Conservation (phyloP, 2,797 vertebrate species). For the Pagetopsis macropterus region DNA sequence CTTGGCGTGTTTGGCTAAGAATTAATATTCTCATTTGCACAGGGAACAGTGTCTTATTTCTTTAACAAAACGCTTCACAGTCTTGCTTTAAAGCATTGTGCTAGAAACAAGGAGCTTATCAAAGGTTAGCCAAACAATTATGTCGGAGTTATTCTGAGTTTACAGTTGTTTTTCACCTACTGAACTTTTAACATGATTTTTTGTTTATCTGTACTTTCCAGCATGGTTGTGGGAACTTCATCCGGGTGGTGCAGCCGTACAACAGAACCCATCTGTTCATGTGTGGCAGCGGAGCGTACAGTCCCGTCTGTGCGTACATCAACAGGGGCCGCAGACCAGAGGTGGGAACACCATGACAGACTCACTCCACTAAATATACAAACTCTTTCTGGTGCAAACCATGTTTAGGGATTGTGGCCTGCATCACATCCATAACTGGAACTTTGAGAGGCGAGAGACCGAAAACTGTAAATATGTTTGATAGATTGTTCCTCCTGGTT, state of each 20-base stretch:
- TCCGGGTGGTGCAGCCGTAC: constrained; percentile 93
- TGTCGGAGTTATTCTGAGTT: neutral
- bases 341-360: constrained; percentile 75
- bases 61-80: neutral
- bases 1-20: neutral
- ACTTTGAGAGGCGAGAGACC: neutral
- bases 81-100: neutral
- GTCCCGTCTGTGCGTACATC: constrained; percentile 93
- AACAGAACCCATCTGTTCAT: constrained; percentile 96
- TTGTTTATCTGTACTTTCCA: constrained; percentile 62
- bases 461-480: neutral
- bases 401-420: neutral
- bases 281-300: constrained; percentile 96
- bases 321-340: constrained; percentile 95
- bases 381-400: constrained; percentile 16
- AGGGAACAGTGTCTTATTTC: neutral
- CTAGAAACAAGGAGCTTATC: neutral
- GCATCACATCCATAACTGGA: neutral
- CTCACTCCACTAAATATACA: constrained; percentile 30
- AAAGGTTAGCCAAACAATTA: neutral
- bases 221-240: constrained; percentile 98
- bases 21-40: neutral
- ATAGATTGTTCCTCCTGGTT: neutral
- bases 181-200: neutral
- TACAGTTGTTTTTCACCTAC: neutral